Percentiles rank a stretch among this genome's conserved stretches.
Conservation (phyloP, 2,797 vertebrate species). For the Tapirus indicus region DNA sequence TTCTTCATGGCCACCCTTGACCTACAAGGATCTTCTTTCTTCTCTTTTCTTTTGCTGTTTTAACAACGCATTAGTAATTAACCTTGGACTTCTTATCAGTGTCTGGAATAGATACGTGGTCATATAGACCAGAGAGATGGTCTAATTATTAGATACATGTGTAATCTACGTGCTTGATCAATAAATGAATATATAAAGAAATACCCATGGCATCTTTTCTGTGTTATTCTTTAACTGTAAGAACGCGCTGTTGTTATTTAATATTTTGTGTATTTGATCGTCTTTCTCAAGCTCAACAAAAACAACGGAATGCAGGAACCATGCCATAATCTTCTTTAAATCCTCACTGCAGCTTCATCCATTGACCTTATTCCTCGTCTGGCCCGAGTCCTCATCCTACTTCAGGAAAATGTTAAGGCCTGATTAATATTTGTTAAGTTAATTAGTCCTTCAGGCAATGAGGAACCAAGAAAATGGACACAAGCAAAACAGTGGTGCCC, state of each 20-base stretch:
- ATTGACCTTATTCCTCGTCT: neutral
- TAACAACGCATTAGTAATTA: neutral
- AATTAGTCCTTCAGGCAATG: neutral
- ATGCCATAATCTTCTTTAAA: neutral
- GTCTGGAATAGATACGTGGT: neutral
- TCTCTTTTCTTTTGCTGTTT: neutral
- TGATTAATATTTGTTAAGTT: neutral
- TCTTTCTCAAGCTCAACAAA: neutral
- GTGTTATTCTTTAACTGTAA: neutral
- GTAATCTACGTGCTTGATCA: neutral
- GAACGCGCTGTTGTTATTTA: neutral
- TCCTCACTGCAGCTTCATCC: neutral
- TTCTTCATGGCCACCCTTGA: neutral
- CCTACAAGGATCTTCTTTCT: neutral
- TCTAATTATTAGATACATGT: neutral
- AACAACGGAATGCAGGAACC: neutral
- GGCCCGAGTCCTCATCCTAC: neutral
- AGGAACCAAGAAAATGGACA: neutral
- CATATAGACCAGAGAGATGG: neutral
- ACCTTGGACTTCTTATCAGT: neutral
- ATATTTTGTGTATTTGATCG: neutral
- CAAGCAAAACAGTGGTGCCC: neutral
- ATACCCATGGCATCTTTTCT: neutral
- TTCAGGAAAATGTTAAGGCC: slow-evolving; percentile 8
- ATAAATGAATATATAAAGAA: neutral